Evolutionary conservation across 2,113 vertebrate species (phyloP).

Genomic region (Melanocharis versteri): DNA sequence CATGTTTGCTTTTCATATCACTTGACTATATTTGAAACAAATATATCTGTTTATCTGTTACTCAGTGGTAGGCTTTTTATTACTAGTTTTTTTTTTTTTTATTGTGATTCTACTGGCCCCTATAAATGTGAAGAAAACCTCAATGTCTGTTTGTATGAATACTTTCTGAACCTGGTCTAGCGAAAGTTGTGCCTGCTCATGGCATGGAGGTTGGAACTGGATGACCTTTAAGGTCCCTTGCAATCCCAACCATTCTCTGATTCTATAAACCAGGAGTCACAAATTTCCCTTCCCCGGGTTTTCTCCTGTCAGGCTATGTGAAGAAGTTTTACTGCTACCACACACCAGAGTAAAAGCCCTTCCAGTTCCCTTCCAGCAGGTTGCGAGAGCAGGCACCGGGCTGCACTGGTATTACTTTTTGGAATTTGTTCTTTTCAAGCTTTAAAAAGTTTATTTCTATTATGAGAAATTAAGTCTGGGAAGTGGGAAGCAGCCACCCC

Average conservation of each 20-base stretch:
- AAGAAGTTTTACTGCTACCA: background rate
- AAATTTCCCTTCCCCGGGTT: background rate
- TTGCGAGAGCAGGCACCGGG: background rate
- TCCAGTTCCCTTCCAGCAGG: background rate
- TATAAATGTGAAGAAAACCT: background rate
- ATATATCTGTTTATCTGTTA: background rate
- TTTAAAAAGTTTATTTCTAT: conserved; percentile 43
- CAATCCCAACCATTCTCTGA: background rate
- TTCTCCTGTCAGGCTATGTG: background rate
- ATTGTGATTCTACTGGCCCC: background rate
- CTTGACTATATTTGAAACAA: background rate
- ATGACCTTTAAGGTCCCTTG: background rate
- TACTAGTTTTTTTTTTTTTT: background rate
- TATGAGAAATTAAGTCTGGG: conserved; percentile 66
- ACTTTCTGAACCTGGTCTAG: background rate
- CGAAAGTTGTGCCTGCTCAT: background rate
- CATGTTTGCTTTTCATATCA: background rate
- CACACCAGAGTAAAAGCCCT: background rate
- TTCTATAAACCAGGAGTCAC: background rate
- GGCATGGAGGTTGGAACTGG: background rate
- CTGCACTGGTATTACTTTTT: background rate
- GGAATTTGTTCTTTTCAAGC: conserved; percentile 12
- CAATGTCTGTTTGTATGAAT: background rate
- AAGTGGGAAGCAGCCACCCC: conserved; percentile 44
- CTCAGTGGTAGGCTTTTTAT: background rate